Evolutionary conservation across 2,113 vertebrate species (phyloP), one percentile per base, ranked within the genome.

Genomic region (Stegastes partitus): DNA sequence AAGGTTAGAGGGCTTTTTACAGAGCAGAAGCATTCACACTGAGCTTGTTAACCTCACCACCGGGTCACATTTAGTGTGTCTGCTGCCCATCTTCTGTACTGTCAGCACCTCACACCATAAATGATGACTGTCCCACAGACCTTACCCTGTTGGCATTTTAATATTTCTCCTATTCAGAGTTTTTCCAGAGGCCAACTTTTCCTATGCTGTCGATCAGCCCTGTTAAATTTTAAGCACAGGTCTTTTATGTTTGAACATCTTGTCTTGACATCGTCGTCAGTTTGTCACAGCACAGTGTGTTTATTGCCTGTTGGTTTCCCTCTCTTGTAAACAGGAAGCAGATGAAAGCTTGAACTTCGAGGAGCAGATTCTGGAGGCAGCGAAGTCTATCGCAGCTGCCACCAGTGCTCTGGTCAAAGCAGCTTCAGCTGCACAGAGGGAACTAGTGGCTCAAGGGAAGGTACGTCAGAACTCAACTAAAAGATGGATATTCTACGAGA

Each of bases 311-410:
- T 21, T 70, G 54, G 3, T 64, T 51, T 68, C 22, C 53, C 19
- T 51, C 31, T 64, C 70, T 62, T 62, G 0, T 74, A 14, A 80
- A 79, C 92, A 99, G 98, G 97, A 99, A 87, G 98, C 98, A 0
- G 98, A 99, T 0, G 98, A 99, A 93, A 99, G 96, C 86, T 91
- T 99, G 86, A 97, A 99, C 94, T 99, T 99, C 3, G 98, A 99
- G 92, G 97, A 99, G 70, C 98, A 99, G 92, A 99, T 99, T 77
- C 88, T 99, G 62, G 98, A 99, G 91, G 98, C 98, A 16, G 98
- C 98, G 68, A 99, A 99, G 85, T 98, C 98, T 55, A 99, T 99
- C 9, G 98, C 98, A 0, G 98, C 98, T 5, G 98, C 98, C 51
- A 99, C 97, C 0, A 99, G 98, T 0, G 98, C 98, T 34, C 91